A percentile compares a stretch with the other conserved stretches of the same genome.
Evolutionary conservation across 2,888 invertebrate genomes (phyloP).

Genomic region (Cephus pygmeus): DNA sequence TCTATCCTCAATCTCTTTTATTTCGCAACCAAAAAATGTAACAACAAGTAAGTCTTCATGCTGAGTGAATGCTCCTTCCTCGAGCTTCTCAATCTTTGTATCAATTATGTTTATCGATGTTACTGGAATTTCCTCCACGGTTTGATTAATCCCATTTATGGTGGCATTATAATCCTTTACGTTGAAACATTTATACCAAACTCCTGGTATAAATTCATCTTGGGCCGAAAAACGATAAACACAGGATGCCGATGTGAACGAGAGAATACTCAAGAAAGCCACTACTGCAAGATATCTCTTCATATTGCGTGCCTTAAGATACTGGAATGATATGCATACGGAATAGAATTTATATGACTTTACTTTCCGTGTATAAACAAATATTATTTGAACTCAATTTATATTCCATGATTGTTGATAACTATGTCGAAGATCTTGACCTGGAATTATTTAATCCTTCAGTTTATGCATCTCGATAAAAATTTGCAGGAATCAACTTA

Average conservation of each 20-base stretch:
- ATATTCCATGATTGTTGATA: not conserved
- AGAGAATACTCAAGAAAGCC: not conserved
- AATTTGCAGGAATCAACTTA: not conserved
- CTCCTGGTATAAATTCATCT: not conserved
- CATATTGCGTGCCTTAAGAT: not conserved
- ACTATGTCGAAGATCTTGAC: not conserved
- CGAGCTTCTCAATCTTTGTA: conserved; percentile 19
- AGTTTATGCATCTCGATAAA: not conserved
- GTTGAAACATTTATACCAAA: not conserved
- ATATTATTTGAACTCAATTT: not conserved
- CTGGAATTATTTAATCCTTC: not conserved
- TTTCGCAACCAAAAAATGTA: conserved; percentile 11
- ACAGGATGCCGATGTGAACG: not conserved
- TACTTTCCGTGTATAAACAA: not conserved
- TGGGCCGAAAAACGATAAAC: not conserved
- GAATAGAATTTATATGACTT: not conserved
- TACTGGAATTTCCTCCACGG: not conserved
- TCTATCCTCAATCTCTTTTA: conserved; percentile 30
- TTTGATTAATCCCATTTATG: not conserved
- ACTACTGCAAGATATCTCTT: not conserved
- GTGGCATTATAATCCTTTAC: not conserved
- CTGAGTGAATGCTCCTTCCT: conserved; percentile 18
- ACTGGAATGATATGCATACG: not conserved
- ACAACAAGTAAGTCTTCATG: not conserved
- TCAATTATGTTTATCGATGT: not conserved